Percentiles rank a stretch among this genome's conserved stretches.
These are phyloP conservation scores for Habrosyne pyritoides DNA, from an alignment of 2,888 invertebrate species.

Conservation along the genomic window DNA sequence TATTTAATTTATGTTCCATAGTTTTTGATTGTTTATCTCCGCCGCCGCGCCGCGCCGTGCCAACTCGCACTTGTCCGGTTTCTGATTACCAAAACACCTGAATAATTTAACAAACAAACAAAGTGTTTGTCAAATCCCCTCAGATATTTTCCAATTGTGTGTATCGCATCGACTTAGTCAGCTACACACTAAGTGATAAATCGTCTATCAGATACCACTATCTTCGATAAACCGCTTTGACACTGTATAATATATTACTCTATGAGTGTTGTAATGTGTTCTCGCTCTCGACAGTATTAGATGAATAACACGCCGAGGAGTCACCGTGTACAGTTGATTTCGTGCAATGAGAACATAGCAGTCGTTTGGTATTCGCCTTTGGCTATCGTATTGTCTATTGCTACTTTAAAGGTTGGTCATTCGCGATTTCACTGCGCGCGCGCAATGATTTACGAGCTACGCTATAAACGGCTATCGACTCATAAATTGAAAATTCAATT, in stretches of 20 bases:
- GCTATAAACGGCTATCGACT: not conserved
- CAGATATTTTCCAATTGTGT: no score
- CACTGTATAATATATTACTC: not conserved
- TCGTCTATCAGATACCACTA: conserved; percentile 33
- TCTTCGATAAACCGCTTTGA: conserved; percentile 16
- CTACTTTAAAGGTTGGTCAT: not conserved
- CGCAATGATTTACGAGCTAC: conserved; percentile 1
- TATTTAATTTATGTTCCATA: no score
- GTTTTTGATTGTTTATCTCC: no score
- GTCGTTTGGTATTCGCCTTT: not conserved
- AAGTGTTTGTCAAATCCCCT: no score
- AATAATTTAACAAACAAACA: no score
- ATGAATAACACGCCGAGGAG: not conserved
- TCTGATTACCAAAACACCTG: no score
- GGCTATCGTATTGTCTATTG: not conserved
- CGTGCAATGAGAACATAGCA: not conserved
- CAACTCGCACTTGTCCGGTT: no score
- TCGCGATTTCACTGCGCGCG: conserved; percentile 2
- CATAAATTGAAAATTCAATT: conserved; percentile 7
- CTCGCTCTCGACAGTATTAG: not conserved
- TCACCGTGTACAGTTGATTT: no score
- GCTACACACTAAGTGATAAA: conserved; percentile 39
- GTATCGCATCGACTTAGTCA: conserved; percentile 30
- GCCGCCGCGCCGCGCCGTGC: no score
- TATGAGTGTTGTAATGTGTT: not conserved